These are phyloP conservation scores for Scyliorhinus canicula DNA, from an alignment of 2,797 vertebrate species.

Conservation along the genomic window DNA sequence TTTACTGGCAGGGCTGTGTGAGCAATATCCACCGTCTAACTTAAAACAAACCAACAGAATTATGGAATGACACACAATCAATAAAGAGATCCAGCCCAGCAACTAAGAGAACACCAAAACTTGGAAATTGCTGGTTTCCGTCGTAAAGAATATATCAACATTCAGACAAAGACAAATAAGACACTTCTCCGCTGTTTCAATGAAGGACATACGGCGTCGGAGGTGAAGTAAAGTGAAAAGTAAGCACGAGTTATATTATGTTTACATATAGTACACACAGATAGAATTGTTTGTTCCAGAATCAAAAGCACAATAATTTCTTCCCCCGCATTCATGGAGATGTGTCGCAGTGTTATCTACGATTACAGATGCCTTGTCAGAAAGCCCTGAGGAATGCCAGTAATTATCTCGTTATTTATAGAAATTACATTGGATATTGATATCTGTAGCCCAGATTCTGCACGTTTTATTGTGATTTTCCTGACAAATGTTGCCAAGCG, in stretches of 20 bases:
- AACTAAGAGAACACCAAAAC: not conserved
- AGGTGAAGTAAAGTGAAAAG: constrained; percentile 1
- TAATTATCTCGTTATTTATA: constrained; percentile 39
- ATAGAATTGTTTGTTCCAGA: constrained; percentile 29
- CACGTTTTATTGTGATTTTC: constrained; percentile 12
- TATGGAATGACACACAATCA: constrained; percentile 34
- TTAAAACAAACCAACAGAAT: constrained; percentile 35
- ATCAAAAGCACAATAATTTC: constrained; percentile 32
- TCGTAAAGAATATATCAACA: constrained; percentile 8
- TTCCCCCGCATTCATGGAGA: constrained; percentile 3
- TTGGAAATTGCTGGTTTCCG: constrained; percentile 25
- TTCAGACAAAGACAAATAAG: constrained; percentile 29
- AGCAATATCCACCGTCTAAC: constrained; percentile 25
- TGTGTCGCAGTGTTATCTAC: constrained; percentile 31
- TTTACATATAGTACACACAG: constrained; percentile 22
- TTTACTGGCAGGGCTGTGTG: constrained; percentile 13
- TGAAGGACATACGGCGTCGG: not conserved
- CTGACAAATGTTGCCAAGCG: constrained; percentile 7
- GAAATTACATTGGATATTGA: constrained; percentile 38
- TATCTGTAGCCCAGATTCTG: constrained; percentile 9
- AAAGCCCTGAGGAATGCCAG: constrained; percentile 27
- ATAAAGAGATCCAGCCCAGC: not conserved
- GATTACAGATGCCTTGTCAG: constrained; percentile 32
- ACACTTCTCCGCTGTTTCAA: not conserved
- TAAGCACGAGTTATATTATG: constrained; percentile 19